phyloP scores from a whole-genome alignment of 2,797 vertebrate genomes.

The Scarus forsteni region DNA sequence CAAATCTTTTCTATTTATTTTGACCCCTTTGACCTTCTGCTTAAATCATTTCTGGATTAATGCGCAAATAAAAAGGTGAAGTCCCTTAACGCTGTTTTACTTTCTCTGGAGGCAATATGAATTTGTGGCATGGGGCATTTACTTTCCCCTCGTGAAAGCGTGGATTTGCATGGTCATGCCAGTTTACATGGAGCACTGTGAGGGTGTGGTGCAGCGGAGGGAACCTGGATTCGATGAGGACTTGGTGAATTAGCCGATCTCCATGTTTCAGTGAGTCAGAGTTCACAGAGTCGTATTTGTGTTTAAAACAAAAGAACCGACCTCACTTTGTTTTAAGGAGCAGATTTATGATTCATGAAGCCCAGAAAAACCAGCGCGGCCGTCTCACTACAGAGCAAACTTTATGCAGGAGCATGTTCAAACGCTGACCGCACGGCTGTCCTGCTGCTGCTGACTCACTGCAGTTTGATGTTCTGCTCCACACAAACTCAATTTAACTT shows the following conservation, averaged over 20 bases:
- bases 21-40: too few relatives aligned
- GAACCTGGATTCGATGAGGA: constrained; percentile 4
- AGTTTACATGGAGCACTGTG: neutral
- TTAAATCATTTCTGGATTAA: too few relatives aligned
- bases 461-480: constrained; percentile 28
- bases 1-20: too few relatives aligned
- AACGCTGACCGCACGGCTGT: constrained; percentile 1
- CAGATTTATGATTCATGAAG: constrained; percentile 6
- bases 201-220: constrained; percentile 27
- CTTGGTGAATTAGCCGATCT: neutral
- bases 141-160: neutral
- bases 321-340: constrained; percentile 2
- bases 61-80: too few relatives aligned
- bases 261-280: constrained; percentile 20
- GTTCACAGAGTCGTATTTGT: constrained; percentile 1
- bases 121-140: neutral
- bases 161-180: too few relatives aligned
- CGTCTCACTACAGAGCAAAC: neutral
- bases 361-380: constrained; percentile 8
- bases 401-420: neutral
- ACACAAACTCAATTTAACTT: constrained; percentile 42
- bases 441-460: constrained; percentile 38
- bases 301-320: constrained; percentile 13
- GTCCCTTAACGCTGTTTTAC: too few relatives aligned
- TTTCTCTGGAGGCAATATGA: too few relatives aligned